Percentiles rank a stretch among this genome's conserved stretches.
phyloP scores from a whole-genome alignment of 2,888 invertebrate species.

The Aromia moschata region DNA sequence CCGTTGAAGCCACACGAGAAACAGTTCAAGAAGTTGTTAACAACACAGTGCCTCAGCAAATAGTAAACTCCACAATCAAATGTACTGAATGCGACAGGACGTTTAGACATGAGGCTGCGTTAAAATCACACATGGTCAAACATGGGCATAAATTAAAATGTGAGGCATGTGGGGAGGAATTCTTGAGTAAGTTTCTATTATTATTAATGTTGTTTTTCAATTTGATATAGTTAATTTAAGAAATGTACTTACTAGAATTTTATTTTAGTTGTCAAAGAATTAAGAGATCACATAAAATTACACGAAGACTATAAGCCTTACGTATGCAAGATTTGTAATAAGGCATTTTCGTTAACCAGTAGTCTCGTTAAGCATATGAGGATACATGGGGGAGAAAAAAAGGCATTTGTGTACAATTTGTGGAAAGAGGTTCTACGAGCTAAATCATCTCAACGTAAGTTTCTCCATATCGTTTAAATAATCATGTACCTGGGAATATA shows the following conservation, averaged over 20 bases:
- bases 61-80: not conserved
- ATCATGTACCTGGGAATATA: not conserved
- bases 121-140: conserved; percentile 52
- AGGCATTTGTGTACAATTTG: conserved; percentile 57
- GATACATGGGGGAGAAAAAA: conserved; percentile 55
- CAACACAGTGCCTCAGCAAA: no score
- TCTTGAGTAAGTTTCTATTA: conserved; percentile 55
- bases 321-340: conserved; percentile 53
- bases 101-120: conserved; percentile 50
- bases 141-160: conserved; percentile 54
- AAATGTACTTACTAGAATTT: not conserved
- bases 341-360: conserved; percentile 49
- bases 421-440: conserved; percentile 57
- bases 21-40: no score
- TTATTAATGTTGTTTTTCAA: not conserved
- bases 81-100: conserved; percentile 48
- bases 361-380: conserved; percentile 56
- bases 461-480: not conserved
- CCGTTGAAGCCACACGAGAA: not conserved
- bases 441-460: conserved; percentile 54
- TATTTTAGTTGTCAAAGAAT: conserved; percentile 51
- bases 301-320: conserved; percentile 55
- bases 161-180: conserved; percentile 55
- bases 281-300: conserved; percentile 49
- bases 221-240: not conserved